Evolutionary conservation across 2,113 vertebrate genomes (phyloP).

Genomic region (Melanocharis versteri): DNA sequence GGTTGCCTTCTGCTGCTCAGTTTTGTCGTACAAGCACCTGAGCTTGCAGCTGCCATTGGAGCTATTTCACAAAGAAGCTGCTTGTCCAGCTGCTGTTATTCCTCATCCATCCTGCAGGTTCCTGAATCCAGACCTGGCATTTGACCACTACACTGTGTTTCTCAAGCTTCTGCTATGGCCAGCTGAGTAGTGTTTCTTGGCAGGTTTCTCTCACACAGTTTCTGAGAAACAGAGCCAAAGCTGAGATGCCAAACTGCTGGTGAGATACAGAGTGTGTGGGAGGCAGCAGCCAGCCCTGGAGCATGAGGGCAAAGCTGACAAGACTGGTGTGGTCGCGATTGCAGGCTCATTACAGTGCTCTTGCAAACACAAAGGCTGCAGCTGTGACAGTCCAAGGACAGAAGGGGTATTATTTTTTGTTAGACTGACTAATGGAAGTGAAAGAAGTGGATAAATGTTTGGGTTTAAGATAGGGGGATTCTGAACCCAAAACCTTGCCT

Average conservation of each 20-base stretch:
- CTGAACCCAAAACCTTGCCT: background rate
- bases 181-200: background rate
- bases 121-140: background rate
- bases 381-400: background rate
- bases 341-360: background rate
- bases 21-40: background rate
- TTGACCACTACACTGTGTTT: background rate
- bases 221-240: background rate
- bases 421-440: background rate
- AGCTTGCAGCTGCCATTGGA: background rate
- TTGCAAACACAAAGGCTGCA: background rate
- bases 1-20: background rate
- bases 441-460: background rate
- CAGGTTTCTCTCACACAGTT: background rate
- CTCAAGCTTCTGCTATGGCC: background rate
- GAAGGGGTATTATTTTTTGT: background rate
- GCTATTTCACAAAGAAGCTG: background rate
- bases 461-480: background rate
- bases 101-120: rapidly evolving
- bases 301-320: background rate
- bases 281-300: background rate
- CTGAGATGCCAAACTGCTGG: background rate
- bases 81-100: background rate
- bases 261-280: background rate
- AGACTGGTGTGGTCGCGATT: background rate